Evolutionary conservation across 1,140 invertebrate genomes (phyloP).

Genomic region (Drosophila seguyi): DNA sequence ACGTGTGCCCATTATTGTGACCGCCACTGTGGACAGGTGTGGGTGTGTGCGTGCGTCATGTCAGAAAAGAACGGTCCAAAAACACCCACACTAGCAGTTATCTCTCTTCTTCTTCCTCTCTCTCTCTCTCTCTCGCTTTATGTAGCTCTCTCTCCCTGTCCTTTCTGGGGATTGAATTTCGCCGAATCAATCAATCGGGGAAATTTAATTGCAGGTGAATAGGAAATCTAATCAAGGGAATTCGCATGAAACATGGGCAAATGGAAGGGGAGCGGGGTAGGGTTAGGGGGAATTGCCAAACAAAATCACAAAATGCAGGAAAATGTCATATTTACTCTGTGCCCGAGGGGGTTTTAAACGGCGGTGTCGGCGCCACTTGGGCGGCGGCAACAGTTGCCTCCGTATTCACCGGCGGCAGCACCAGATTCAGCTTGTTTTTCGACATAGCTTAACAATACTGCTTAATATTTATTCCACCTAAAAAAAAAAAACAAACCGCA

Average conservation of each 20-base stretch:
- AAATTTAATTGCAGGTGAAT: constrained; percentile 21
- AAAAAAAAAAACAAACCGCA: not conserved
- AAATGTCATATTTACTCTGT: constrained; percentile 88
- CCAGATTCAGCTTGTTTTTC: constrained; percentile 97
- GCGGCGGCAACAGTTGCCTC: constrained; percentile 88
- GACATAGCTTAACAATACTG: constrained; percentile 88
- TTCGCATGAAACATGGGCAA: not conserved
- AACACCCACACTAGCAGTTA: constrained; percentile 12
- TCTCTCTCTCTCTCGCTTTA: constrained; percentile 5
- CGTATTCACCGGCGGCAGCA: constrained; percentile 94
- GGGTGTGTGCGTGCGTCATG: constrained; percentile 16
- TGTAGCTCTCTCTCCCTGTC: constrained; percentile 4
- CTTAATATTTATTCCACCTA: constrained; percentile 2
- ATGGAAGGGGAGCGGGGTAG: not conserved
- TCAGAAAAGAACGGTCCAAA: constrained; percentile 12
- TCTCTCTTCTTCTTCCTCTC: not conserved
- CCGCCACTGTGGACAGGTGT: constrained; percentile 18
- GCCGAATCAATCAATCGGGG: constrained; percentile 25
- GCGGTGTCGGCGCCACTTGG: constrained; percentile 89
- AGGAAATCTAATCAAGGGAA: constrained; percentile 5
- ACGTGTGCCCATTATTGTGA: not conserved
- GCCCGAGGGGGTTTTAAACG: constrained; percentile 88
- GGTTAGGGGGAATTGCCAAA: constrained; percentile 4
- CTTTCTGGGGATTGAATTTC: constrained; percentile 19
- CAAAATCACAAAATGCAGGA: not conserved